A percentile compares a stretch with the other conserved stretches of the same genome.
Conservation (phyloP, 2,888 invertebrate genomes). For the Morpho helenor region DNA sequence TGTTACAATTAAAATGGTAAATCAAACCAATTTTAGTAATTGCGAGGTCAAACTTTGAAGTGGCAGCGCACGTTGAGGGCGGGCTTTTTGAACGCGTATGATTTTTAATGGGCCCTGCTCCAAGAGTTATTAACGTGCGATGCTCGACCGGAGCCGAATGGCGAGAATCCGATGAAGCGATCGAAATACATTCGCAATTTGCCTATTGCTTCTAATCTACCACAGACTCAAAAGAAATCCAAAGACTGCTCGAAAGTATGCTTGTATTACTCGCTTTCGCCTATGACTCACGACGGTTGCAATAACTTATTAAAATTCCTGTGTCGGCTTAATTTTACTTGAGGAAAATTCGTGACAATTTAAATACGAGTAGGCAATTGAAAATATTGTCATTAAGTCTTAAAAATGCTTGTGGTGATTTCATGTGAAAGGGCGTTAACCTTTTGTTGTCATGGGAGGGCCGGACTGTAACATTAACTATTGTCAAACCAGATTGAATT, state of each 20-base stretch:
- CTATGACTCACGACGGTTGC: constrained; percentile 21
- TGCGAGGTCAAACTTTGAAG: constrained; percentile 75
- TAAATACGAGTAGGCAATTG: not conserved
- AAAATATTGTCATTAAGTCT: not conserved
- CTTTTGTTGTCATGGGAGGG: too few species aligned
- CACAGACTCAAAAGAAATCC: not conserved
- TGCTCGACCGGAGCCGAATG: constrained; percentile 24
- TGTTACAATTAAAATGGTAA: constrained; percentile 79
- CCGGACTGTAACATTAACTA: too few species aligned
- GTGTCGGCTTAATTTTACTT: constrained; percentile 33
- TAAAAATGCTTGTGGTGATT: not conserved
- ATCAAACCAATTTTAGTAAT: constrained; percentile 79
- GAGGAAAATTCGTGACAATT: constrained; percentile 4
- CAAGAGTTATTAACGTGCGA: constrained; percentile 37
- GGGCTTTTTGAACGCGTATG: constrained; percentile 58
- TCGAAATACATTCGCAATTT: constrained; percentile 24
- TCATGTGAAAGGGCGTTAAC: too few species aligned
- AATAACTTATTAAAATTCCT: constrained; percentile 29
- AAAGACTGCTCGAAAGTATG: not conserved
- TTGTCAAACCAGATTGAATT: too few species aligned
- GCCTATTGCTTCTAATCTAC: constrained; percentile 1
- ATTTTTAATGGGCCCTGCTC: constrained; percentile 54
- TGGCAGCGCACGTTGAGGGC: constrained; percentile 52
- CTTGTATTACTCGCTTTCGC: constrained; percentile 21
- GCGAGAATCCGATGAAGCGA: constrained; percentile 27